These are phyloP conservation scores for Zaprionus gabonicus DNA, from an alignment of 1,140 invertebrate species.

Conservation along the genomic window DNA sequence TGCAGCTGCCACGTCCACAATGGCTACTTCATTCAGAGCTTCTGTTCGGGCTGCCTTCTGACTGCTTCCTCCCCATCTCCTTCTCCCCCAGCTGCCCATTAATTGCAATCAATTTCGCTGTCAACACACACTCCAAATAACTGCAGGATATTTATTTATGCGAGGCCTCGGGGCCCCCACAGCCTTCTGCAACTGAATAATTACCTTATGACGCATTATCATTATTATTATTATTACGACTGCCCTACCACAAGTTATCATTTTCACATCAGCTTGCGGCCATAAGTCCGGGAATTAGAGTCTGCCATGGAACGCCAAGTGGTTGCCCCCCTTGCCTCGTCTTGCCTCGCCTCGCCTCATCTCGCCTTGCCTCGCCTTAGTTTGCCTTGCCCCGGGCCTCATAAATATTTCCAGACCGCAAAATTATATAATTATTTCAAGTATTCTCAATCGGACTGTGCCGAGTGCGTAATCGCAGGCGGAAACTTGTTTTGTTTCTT, in stretches of 20 bases:
- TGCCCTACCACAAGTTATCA: constrained; percentile 59
- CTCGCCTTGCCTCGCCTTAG: neutral
- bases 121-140: constrained; percentile 82
- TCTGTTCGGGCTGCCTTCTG: constrained; percentile 4
- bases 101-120: constrained; percentile 83
- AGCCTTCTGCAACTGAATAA: constrained; percentile 79
- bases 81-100: constrained; percentile 43
- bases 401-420: constrained; percentile 71
- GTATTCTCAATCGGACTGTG: constrained; percentile 52
- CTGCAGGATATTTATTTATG: constrained; percentile 81
- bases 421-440: constrained; percentile 81
- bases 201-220: constrained; percentile 83
- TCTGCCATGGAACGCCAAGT: constrained; percentile 30
- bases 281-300: constrained; percentile 55
- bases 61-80: neutral
- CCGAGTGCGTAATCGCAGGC: constrained; percentile 45
- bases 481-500: constrained; percentile 42
- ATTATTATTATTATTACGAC: constrained; percentile 69
- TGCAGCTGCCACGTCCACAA: constrained; percentile 12
- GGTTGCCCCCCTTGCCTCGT: constrained; percentile 12
- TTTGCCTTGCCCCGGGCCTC: constrained; percentile 34
- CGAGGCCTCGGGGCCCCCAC: constrained; percentile 20
- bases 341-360: neutral
- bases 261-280: constrained; percentile 50
- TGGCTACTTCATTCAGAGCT: constrained; percentile 20